Conservation (phyloP, 1,140 invertebrate genomes). For the Hyposmocoma kahamanoa region DNA sequence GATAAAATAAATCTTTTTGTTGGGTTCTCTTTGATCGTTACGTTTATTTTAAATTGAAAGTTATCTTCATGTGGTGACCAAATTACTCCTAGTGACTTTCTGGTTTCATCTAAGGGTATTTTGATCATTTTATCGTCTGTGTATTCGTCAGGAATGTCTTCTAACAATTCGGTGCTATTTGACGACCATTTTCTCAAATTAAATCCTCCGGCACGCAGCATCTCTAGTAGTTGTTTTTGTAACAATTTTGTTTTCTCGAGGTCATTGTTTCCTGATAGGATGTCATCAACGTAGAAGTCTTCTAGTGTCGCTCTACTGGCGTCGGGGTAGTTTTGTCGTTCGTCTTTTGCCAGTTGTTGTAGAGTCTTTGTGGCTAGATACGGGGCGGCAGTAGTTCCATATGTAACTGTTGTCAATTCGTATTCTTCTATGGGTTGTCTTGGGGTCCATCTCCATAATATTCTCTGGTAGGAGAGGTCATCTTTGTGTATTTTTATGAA, state of each 20-base stretch:
- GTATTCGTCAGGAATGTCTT: slow-evolving; percentile 8
- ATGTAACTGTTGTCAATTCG: slow-evolving; percentile 9
- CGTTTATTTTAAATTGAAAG: slow-evolving; percentile 8
- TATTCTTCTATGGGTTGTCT: slow-evolving; percentile 2
- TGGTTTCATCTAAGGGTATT: slow-evolving; percentile 9
- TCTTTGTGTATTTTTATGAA: not conserved
- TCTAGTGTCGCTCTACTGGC: slow-evolving; percentile 7
- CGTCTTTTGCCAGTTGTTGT: slow-evolving; percentile 11
- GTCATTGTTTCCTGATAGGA: slow-evolving; percentile 6
- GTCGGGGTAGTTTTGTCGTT: slow-evolving; percentile 6
- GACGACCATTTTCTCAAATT: slow-evolving; percentile 20
- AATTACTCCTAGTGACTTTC: slow-evolving; percentile 13
- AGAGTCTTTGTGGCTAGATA: not conserved
- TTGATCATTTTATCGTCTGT: not conserved
- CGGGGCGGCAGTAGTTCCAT: not conserved
- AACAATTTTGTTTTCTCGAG: slow-evolving; percentile 20
- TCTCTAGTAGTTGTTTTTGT: slow-evolving; percentile 7
- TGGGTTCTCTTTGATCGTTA: slow-evolving; percentile 5
- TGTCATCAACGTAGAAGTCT: slow-evolving; percentile 15
- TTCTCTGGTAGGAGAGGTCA: slow-evolving; percentile 9
- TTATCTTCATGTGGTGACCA: slow-evolving; percentile 11
- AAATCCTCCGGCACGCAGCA: slow-evolving; percentile 14
- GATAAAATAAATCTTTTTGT: slow-evolving; percentile 16
- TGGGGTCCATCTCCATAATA: slow-evolving; percentile 3
- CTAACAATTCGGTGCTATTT: slow-evolving; percentile 10